Conservation (phyloP, 2,113 vertebrate genomes). For the Anser brachyrhynchus region DNA sequence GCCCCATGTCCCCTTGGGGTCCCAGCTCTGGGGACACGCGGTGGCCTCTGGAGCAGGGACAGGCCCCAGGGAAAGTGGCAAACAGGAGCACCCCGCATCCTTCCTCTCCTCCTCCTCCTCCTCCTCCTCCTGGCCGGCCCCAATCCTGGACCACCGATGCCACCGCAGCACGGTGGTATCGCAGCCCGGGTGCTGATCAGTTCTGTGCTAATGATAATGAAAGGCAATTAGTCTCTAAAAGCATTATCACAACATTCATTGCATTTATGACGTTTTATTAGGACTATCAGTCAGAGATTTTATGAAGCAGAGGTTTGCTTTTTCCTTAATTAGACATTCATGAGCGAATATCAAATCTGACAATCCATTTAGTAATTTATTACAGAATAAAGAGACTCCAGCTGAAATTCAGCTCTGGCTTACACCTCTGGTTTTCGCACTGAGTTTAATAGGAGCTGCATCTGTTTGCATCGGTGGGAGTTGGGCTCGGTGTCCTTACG, state of each 20-base stretch:
- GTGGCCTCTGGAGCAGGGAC: neutral
- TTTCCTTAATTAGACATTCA: slow-evolving; percentile 33
- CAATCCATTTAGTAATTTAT: slow-evolving; percentile 38
- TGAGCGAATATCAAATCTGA: slow-evolving; percentile 40
- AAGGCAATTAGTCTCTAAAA: slow-evolving; percentile 54
- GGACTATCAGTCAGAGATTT: slow-evolving; percentile 22
- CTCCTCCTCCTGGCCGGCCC: neutral
- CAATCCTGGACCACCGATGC: neutral
- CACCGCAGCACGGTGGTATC: rapidly evolving
- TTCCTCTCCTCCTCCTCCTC: neutral
- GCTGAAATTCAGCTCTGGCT: slow-evolving; percentile 12
- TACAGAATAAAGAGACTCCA: slow-evolving; percentile 44
- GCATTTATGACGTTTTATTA: slow-evolving; percentile 35
- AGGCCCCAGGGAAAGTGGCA: too few species aligned
- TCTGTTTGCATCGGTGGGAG: neutral
- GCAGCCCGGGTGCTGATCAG: neutral
- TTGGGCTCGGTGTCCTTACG: neutral
- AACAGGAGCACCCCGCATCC: neutral
- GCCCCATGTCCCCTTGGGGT: neutral
- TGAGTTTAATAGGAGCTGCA: neutral
- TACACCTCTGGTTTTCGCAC: neutral
- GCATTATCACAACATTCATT: neutral
- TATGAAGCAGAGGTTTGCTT: slow-evolving; percentile 10
- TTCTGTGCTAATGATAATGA: slow-evolving; percentile 43
- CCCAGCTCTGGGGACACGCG: rapidly evolving